A percentile compares a stretch with the other conserved stretches of the same genome.
These are phyloP conservation scores for Synanthedon vespiformis DNA, from an alignment of 2,888 invertebrate species.

Conservation along the genomic window DNA sequence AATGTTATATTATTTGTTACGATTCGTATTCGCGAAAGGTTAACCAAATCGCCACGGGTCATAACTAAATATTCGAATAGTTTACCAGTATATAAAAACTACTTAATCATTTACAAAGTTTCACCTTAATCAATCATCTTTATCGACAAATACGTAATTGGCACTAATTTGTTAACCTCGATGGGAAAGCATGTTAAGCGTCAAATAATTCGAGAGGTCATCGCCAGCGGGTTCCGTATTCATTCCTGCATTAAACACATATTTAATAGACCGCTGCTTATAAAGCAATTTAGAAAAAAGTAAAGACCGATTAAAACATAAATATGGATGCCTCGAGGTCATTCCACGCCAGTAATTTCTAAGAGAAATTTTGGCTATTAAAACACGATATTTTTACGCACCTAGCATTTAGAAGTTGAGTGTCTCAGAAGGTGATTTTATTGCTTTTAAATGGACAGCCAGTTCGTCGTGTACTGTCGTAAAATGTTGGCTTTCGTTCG, in stretches of 20 bases:
- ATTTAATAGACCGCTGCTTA: slow-evolving; percentile 29
- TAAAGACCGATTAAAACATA: slow-evolving; percentile 15
- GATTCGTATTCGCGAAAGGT: background rate
- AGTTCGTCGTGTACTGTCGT: slow-evolving; percentile 20
- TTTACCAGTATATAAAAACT: background rate
- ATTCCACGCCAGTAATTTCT: slow-evolving; percentile 11
- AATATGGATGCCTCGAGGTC: slow-evolving; percentile 14
- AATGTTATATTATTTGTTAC: too few species aligned
- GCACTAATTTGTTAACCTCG: slow-evolving; percentile 20
- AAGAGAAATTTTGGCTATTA: slow-evolving; percentile 44
- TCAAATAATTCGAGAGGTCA: slow-evolving; percentile 25
- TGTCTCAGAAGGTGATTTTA: slow-evolving; percentile 52
- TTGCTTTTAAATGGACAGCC: slow-evolving; percentile 58
- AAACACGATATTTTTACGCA: slow-evolving; percentile 57
- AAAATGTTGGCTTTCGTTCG: background rate
- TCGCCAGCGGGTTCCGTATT: slow-evolving; percentile 12
- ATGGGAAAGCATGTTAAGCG: slow-evolving; percentile 25
- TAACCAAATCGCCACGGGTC: background rate
- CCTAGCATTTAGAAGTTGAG: slow-evolving; percentile 37
- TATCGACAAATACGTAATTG: slow-evolving; percentile 18
- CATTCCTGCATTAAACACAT: slow-evolving; percentile 27
- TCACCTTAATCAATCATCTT: slow-evolving; percentile 16
- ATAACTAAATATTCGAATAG: background rate
- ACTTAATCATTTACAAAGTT: background rate
- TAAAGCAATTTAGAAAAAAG: slow-evolving; percentile 35